Percentiles rank a stretch among this genome's conserved stretches.
Evolutionary conservation across 2,888 invertebrate genomes (phyloP).

Genomic region (Ischnura elegans): DNA sequence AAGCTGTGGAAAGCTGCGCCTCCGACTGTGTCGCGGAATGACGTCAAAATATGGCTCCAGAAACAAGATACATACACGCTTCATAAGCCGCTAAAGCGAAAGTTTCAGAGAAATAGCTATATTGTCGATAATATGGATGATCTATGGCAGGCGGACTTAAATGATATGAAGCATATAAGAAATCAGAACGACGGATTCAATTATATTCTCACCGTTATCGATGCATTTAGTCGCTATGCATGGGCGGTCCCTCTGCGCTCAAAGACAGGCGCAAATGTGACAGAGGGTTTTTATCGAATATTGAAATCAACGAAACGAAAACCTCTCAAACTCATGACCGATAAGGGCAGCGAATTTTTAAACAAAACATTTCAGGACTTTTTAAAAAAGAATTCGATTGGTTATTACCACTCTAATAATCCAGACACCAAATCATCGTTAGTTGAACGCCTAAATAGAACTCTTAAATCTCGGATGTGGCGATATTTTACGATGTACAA

Average conservation of each 20-base stretch:
- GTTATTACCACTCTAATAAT: constrained; percentile 12
- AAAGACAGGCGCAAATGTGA: background rate
- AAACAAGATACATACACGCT: constrained; percentile 70
- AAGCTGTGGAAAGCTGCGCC: background rate
- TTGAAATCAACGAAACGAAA: background rate
- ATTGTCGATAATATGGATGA: constrained; percentile 72
- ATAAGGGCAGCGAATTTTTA: constrained; percentile 39
- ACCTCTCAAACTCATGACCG: background rate
- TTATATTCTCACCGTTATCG: constrained; percentile 30
- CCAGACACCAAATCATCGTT: constrained; percentile 70
- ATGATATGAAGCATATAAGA: background rate
- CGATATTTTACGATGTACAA: constrained; percentile 10
- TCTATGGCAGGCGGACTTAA: constrained; percentile 69
- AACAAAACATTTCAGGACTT: constrained; percentile 25
- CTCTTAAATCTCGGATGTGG: constrained; percentile 23
- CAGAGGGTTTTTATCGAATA: background rate
- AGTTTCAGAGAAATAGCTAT: constrained; percentile 69
- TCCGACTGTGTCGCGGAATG: background rate
- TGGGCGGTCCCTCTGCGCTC: background rate
- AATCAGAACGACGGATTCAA: background rate
- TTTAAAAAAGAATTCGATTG: background rate
- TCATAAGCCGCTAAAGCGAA: background rate
- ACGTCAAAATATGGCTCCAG: constrained; percentile 68
- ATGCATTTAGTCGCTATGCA: constrained; percentile 36
- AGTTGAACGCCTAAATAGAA: constrained; percentile 26